These are phyloP conservation scores for Sebastes miniatus DNA, from an alignment of 2,797 vertebrate species.

Conservation along the genomic window DNA sequence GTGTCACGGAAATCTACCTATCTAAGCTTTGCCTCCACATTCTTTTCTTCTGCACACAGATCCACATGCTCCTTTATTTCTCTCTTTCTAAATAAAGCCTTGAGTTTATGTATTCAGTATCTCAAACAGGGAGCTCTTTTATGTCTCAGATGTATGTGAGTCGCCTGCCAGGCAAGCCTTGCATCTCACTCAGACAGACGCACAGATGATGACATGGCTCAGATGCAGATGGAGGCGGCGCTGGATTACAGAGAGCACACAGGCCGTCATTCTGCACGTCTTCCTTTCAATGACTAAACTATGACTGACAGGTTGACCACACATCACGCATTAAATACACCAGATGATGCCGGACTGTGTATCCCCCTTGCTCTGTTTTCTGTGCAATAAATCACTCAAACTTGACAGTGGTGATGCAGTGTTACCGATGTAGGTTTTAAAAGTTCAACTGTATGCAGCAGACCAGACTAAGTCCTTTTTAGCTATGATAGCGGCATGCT, in stretches of 20 bases:
- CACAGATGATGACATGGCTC: slow-evolving; percentile 51
- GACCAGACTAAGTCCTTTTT: neutral
- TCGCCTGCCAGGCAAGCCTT: slow-evolving; percentile 57
- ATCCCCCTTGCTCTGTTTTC: slow-evolving; percentile 14
- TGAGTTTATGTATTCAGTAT: slow-evolving; percentile 52
- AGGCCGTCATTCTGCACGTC: neutral
- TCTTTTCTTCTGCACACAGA: neutral
- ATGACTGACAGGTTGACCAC: slow-evolving; percentile 36
- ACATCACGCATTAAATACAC: slow-evolving; percentile 24
- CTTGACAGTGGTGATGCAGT: neutral
- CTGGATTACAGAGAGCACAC: slow-evolving; percentile 12
- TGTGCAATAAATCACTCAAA: slow-evolving; percentile 24
- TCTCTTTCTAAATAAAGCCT: slow-evolving; percentile 48
- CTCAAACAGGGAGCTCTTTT: slow-evolving; percentile 57
- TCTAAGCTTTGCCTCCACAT: neutral
- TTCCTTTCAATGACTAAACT: neutral
- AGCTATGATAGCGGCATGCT: neutral
- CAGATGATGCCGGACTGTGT: neutral
- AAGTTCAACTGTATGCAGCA: slow-evolving; percentile 3
- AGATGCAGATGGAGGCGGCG: slow-evolving; percentile 28
- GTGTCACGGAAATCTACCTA: neutral
- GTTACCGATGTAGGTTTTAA: slow-evolving; percentile 1
- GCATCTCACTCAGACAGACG: slow-evolving; percentile 39
- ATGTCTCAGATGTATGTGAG: slow-evolving; percentile 54
- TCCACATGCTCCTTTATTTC: slow-evolving; percentile 1